Base-by-base conservation (phyloP, 2,888 invertebrate species). In the Tachina grossa region DNA sequence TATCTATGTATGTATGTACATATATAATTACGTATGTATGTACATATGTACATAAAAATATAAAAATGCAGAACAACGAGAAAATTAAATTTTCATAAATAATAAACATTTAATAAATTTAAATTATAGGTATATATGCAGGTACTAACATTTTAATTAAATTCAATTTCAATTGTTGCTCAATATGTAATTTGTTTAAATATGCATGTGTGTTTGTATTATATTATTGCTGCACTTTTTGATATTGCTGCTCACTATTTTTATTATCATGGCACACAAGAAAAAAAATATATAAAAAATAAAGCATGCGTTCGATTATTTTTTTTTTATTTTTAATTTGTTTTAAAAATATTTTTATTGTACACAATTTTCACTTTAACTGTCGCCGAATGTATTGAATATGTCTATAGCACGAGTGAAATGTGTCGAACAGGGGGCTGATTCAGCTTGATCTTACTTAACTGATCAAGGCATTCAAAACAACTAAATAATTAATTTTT, bases 381-480 rank as follows among this genome's bases (percentile, higher is more conserved):
- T n/a, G 55, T 55, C 45, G 68, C 31, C 19, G n/a, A n/a, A 19
- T 71, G 14, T 45, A 31, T 31, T 31, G 31, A 31, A 31, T 31
- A 31, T 31, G 6, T 31, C 5, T 31, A 16, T 55, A 43, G 39
- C 31, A 16, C 22, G 45, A 57, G 16, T n/a, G 65, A 57, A 65
- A 63, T 41, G 41, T 13, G 13, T 16, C 6, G 9, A 22, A 16
- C 22, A 11, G n/a, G 61, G 10, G n/a, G 71, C 47, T 4, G 59
- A 69, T 41, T 61, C 43, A 14, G 49, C 2, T 41, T 10, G 83
- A 83, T 80, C 85, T 81, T 59, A 74, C 85, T 81, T 59, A 74
- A 83, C 76, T 63, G 83, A 86, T 86, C 86, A 74, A 69, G 80
- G 72, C 76, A 39, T 77, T 74, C 68, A 83, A 83, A 86, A 80